Evolutionary conservation across 2,797 vertebrate species (phyloP).

Genomic region (Chanos chanos): DNA sequence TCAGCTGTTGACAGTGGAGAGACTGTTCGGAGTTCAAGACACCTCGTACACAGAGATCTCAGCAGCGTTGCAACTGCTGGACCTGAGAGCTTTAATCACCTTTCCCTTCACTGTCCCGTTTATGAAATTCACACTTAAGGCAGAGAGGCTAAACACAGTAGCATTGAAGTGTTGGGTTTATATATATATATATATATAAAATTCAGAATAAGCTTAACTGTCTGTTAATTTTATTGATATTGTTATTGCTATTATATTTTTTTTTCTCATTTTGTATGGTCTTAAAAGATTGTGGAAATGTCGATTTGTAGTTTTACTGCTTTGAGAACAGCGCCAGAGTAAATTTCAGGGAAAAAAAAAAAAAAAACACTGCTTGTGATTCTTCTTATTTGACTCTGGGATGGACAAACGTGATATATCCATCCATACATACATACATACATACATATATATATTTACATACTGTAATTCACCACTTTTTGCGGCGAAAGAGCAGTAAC

Average conservation of each 20-base stretch:
- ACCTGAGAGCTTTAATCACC: conserved; percentile 29
- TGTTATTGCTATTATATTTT: conserved; percentile 32
- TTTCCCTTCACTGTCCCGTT: conserved; percentile 12
- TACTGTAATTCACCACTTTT: too few species aligned
- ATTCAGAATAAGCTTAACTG: conserved; percentile 57
- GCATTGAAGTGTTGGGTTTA: conserved; percentile 19
- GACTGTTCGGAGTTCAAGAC: not conserved
- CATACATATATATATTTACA: too few species aligned
- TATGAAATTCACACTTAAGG: conserved; percentile 3
- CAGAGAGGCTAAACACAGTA: conserved; percentile 7
- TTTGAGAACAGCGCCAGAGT: too few species aligned
- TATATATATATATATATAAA: conserved; percentile 68
- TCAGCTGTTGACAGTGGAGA: not conserved
- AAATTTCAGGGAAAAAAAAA: too few species aligned
- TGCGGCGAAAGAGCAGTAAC: too few species aligned
- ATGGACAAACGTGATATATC: too few species aligned
- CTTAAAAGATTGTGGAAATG: conserved; percentile 48
- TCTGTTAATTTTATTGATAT: conserved; percentile 34
- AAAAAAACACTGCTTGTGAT: too few species aligned
- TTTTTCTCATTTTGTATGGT: conserved; percentile 50
- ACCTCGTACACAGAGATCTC: not conserved
- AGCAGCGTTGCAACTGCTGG: conserved; percentile 26
- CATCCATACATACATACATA: too few species aligned
- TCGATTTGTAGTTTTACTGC: conserved; percentile 28
- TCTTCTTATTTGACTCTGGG: conserved; percentile 48